Percentiles rank a stretch among this genome's conserved stretches.
Evolutionary conservation across 2,888 invertebrate genomes (phyloP).

Genomic region (Andrena haemorrhoa): DNA sequence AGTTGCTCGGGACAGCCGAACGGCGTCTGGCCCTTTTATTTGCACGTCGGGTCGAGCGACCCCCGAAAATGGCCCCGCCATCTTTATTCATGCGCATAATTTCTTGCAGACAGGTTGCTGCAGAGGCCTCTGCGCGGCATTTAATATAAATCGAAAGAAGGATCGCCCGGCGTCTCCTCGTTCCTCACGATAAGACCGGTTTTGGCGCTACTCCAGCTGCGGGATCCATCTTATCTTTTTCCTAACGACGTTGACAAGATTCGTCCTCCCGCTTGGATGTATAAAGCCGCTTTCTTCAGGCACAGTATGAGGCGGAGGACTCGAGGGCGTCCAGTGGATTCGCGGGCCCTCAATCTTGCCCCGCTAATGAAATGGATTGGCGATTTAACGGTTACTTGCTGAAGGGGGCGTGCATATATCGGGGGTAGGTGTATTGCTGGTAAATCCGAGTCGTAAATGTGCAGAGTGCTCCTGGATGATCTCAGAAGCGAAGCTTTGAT

Average conservation of each 20-base stretch:
- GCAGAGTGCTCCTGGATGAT: neutral
- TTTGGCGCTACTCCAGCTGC: constrained; percentile 66
- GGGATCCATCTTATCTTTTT: constrained; percentile 65
- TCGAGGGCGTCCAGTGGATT: constrained; percentile 1
- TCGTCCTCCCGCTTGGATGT: constrained; percentile 25
- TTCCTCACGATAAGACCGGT: constrained; percentile 64
- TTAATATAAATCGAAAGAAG: constrained; percentile 74
- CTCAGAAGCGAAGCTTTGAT: neutral
- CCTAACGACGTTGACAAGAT: constrained; percentile 64
- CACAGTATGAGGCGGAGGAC: constrained; percentile 4
- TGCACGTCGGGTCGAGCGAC: constrained; percentile 53
- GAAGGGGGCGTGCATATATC: constrained; percentile 2
- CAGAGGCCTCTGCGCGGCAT: constrained; percentile 58
- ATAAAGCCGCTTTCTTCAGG: constrained; percentile 34
- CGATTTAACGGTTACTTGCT: constrained; percentile 38
- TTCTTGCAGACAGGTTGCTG: constrained; percentile 69
- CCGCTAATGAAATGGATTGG: constrained; percentile 48
- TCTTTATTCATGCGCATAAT: constrained; percentile 67
- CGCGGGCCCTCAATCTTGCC: constrained; percentile 36
- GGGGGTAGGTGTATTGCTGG: constrained; percentile 1
- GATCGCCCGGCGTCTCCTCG: constrained; percentile 36
- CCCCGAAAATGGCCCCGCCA: constrained; percentile 47
- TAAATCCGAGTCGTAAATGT: constrained; percentile 29
- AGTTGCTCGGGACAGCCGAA: constrained; percentile 58
- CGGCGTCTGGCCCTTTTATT: constrained; percentile 40